Base-by-base conservation (phyloP, 2,797 vertebrate genomes). In the Hypotaenidia philippensis region DNA sequence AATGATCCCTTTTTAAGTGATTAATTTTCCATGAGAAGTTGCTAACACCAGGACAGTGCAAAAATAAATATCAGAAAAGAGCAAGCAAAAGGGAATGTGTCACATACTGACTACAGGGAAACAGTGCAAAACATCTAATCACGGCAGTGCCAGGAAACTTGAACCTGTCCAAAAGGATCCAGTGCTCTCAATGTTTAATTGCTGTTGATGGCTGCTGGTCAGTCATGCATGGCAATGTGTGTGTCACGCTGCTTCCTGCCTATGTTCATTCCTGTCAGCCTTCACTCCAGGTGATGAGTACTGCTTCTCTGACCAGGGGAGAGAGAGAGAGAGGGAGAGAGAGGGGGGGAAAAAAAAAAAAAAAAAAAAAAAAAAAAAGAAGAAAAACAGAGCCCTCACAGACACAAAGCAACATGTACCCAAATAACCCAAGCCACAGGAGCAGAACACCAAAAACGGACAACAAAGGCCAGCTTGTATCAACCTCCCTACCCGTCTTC, bases 121-220 rank as follows among this genome's bases (percentile, higher is more conserved):
- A 96, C 94, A 92, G 97, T 85, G 97, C 97, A 98, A 98, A 98
- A 96, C 98, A 98, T 98, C 98, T 98, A 97, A 98, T 98, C 98
- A 98, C 93, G 94, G 97, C 97, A 98, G 97, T 97, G 97, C 98
- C 98, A 98, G 98, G 97, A 98, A 98, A 98, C 98, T 98, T 98
- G 97, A 98, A 98, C 97, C 98, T 98, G 98, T 99, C 98, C 96
- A 97, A 97, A 98, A 97, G 95, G 97, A 98, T 99, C 97, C 97
- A 23, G 79, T 44, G 95, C 95, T 93, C 96, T 94, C 91, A 64
- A 50, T 96, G 97, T 97, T 98, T 99, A 99, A 99, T 99, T 98
- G 98, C 96, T 97, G 74, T 96, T 98, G 98, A 98, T 98, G 97
- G 98, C 97, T 98, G 97, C 97, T 97, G 97, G 97, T 97, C 98